Evolutionary conservation across 2,113 vertebrate species (phyloP), one percentile per base, ranked within the genome.

Genomic region (Oncorhynchus keta): DNA sequence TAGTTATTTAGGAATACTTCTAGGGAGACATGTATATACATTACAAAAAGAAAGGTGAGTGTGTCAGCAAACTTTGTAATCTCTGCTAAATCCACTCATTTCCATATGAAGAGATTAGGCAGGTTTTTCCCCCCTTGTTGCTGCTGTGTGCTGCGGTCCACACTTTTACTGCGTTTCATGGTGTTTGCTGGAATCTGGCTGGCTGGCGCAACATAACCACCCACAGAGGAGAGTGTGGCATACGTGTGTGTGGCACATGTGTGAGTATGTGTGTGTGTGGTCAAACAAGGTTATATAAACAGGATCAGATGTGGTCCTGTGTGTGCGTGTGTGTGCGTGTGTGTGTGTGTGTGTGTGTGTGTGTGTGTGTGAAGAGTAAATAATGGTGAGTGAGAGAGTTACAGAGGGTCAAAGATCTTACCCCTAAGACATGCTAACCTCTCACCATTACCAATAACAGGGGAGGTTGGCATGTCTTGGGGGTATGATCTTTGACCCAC

Each of bases 251-350:
- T 61, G 74, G 59, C 65, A 32, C 22, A n/a, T 64, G 76, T 75
- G 80, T 84, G 84, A 81, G 57, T 76, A 51, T 76, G 51, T 69
- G 67, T 69, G 24, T 76, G 66, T 90, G 89, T 87, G 89, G 86
- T 90, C 86, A 6, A 12, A 66, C 75, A 75, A 51, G 68, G 70
- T 74, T 3, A 1, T 83, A 61, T 68, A 79, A 76, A 59, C 67
- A 69, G 75, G 70, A 80, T 86, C 84, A 85, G 81, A 80, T 81
- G 77, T 49, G 20, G 78, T 73, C 65, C 65, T 76, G 35, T 35
- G 35, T 35, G 32, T 35, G 32, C 6, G 32, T 35, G 32, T 32
- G 30, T 32, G 30, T 32, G 30, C 5, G 30, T 32, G 30, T 32
- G 30, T 30, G 30, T 39, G 35, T 39, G 35, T 39, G 35, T 39